phyloP scores from a whole-genome alignment of 2,113 vertebrate species.

The Festucalex cinctus region DNA sequence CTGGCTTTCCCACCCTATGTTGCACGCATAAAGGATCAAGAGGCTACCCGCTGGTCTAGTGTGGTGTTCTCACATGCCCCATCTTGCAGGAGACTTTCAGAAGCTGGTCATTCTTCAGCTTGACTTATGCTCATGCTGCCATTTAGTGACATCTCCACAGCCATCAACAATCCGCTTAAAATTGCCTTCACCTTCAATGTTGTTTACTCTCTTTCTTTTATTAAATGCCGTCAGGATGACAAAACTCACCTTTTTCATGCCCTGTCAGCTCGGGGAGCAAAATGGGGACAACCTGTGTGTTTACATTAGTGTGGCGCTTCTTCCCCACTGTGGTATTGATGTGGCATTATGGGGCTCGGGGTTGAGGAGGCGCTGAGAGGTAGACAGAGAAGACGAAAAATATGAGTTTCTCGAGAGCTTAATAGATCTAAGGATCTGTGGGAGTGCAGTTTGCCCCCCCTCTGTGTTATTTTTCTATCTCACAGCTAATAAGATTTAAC shows the following conservation, averaged over 20 bases:
- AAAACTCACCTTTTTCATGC: slow-evolving; percentile 67
- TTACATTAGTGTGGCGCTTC: slow-evolving; percentile 76
- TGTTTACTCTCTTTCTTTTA: slow-evolving; percentile 35
- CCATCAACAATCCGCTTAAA: slow-evolving; percentile 58
- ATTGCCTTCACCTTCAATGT: slow-evolving; percentile 7
- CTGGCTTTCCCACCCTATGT: slow-evolving; percentile 52
- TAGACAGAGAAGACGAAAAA: slow-evolving; percentile 18
- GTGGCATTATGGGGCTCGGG: slow-evolving; percentile 69
- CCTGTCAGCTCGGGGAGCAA: slow-evolving; percentile 62
- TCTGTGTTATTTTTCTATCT: slow-evolving; percentile 35
- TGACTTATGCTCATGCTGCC: slow-evolving; percentile 70
- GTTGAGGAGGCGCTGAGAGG: slow-evolving; percentile 37
- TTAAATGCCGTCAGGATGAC: slow-evolving; percentile 65
- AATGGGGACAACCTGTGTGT: slow-evolving; percentile 67
- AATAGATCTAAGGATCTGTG: slow-evolving; percentile 51
- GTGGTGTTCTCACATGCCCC: slow-evolving; percentile 35
- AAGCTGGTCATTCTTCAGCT: slow-evolving; percentile 62
- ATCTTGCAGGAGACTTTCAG: slow-evolving; percentile 53
- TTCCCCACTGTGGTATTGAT: slow-evolving; percentile 82
- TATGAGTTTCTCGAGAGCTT: slow-evolving; percentile 58
- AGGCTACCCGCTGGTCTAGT: slow-evolving; percentile 53
- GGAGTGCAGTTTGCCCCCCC: slow-evolving; percentile 35
- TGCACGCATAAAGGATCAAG: slow-evolving; percentile 54
- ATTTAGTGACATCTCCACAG: slow-evolving; percentile 73
- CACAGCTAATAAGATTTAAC: slow-evolving; percentile 31